Evolutionary conservation across 2,797 vertebrate genomes (phyloP), one percentile per base, ranked within the genome.

Genomic region (Urocyon cinereoargenteus): DNA sequence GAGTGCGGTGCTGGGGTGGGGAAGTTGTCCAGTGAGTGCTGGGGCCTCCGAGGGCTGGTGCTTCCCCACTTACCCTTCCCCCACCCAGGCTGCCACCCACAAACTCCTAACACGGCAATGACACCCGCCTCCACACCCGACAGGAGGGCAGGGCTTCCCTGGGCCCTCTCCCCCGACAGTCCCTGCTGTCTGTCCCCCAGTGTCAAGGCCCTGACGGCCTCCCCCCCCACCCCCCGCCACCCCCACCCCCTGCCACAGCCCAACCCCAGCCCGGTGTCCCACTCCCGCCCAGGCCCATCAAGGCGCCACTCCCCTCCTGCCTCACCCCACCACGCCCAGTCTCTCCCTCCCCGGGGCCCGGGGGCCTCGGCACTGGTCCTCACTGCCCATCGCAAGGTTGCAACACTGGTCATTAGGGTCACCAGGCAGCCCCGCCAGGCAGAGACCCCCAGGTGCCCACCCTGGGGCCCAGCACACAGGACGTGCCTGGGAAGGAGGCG

Each of bases 1-100:
- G 18, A 24, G 4, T 1, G 28, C 82, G 1, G 0, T 3, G 13
- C 49, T 34, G 1, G 3, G 57, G 24, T 19, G 21, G 7, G 24
- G 57, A 22, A 22, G n/a, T 10, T 57, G 36, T 51, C 16, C 55
- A 34, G 16, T 26, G 84, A 31, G 49, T 2, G 10, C 5, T 4
- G 77, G 26, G 13, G 36, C 13, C 28, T 0, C 19, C 2, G 64
- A 59, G 77, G 40, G 6, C 73, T 31, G 34, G 9, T 57, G 68
- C 34, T 26, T 34, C 36, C 21, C 1, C 11, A 4, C 8, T 15
- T 11, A 5, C 11, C 24, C 13, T 24, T 64, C 49, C 61, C 28
- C 28, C 68, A 45, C 55, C 0, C 12, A 45, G 62, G 24, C 64
- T 88, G 92, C 49, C 40, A 28, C 83, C 40, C 75, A 66, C 18